Evolutionary conservation across 1,140 invertebrate species (phyloP), one percentile per base, ranked within the genome.

Genomic region (fruit fly (Drosophila melanogaster)): DNA sequence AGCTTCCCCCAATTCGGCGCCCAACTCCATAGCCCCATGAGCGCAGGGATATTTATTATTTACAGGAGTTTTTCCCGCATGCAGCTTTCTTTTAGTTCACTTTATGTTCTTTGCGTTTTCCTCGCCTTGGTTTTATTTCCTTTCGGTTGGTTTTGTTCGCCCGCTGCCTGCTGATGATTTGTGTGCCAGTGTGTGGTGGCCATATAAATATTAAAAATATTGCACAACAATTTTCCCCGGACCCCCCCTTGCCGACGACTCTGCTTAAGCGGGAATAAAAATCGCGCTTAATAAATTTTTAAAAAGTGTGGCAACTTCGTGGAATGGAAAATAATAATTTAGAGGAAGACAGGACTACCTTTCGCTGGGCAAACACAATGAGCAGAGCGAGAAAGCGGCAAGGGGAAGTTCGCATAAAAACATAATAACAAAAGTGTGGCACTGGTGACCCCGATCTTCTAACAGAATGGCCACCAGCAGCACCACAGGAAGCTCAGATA

Each of bases 141-240:
- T 60, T 78, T 84, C 51, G 59, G 35, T 49, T 44, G 70, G 66
- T 65, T 64, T 50, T 56, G 66, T 67, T 59, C 43, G 46, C 44
- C 49, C 69, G 75, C 56, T 72, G 81, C 81, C 81, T 86, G 83
- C 75, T 81, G 75, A 83, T 86, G 83, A 86, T 86, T 86, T 86
- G 84, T 86, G 83, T 83, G 83, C 79, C 66, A 67, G 75, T 87
- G 75, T 79, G 81, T 73, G 71, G 79, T 81, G 75, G 84, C 83
- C 79, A 87, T 87, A 86, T 86, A 86, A 86, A 86, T 86, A 86
- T 86, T 87, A 87, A 86, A 86, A 86, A 86, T 87, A 83, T 86
- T 87, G 84, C 79, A 86, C 75, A 79, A 86, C 66, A 87, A 83
- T 72, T 77, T 79, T 75, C 79, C 57, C n/a, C 43, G 7, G 7